Evolutionary conservation across 1,140 invertebrate genomes (phyloP), one percentile per base, ranked within the genome.

Genomic region (Bombus superbus): DNA sequence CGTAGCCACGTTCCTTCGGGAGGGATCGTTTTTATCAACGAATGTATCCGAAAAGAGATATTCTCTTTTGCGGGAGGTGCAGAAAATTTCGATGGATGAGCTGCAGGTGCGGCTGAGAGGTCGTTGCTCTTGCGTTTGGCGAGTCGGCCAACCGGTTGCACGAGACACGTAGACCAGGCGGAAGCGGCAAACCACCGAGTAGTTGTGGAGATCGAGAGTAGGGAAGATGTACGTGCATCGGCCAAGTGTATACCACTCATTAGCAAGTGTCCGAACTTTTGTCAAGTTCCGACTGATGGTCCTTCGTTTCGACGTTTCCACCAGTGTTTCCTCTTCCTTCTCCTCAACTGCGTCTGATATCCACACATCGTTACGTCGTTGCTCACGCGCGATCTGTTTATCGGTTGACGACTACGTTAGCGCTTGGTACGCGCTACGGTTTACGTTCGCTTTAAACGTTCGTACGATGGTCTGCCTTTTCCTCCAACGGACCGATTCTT

Each of bases 201-300:
- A 71, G 74, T 66, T 38, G 32, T 10, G 40, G 35, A 44, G 53
- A 38, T 35, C 38, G 66, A 71, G 42, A 40, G 40, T 62, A 42
- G 25, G 28, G 47, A 85, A 85, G 86, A 82, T 89, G 88, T 64
- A 83, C 64, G 57, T 81, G 86, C 66, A 78, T 73, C 86, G 64
- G 32, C 78, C 82, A 87, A 88, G 90, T 86, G 87, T 83, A 92
- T 89, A 91, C 90, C 90, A 90, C 92, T 94, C 92, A 94, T 94
- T 94, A 94, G 92, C 93, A 93, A 93, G 90, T 92, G 92, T 91
- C 86, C 84, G 84, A 91, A 93, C 91, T 92, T 93, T 90, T 86
- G 89, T 90, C 86, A 87, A 94, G 92, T 92, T 92, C 77, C 86
- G 77, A 40, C 38, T 86, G 74, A 59, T 80, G 80, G 59, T 22